phyloP scores from a whole-genome alignment of 2,888 invertebrate genomes.

The Dichetophora obliterata region DNA sequence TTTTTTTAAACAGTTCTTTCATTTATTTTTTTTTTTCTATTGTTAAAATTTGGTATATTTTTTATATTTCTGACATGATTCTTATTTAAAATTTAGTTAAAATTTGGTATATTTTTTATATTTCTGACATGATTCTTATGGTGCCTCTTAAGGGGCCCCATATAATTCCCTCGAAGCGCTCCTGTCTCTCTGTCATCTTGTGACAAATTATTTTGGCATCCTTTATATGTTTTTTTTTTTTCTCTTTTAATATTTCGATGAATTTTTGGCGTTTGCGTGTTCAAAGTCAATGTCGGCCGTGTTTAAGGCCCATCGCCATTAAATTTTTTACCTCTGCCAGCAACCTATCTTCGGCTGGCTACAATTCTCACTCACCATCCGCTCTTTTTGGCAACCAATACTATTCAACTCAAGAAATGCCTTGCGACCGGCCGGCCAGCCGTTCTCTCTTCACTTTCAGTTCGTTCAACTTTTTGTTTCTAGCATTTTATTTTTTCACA shows the following conservation, averaged over 20 bases:
- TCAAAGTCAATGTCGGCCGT: conserved; percentile 40
- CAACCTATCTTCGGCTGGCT: not conserved
- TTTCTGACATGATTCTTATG: no score
- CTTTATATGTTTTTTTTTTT: not conserved
- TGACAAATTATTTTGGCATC: conserved; percentile 12
- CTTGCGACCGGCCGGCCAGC: not conserved
- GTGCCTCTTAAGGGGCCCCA: no score
- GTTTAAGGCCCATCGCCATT: not conserved
- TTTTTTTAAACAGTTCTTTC: no score
- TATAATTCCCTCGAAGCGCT: no score
- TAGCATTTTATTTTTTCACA: not conserved
- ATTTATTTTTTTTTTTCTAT: no score
- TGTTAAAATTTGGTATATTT: no score
- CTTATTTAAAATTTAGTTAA: no score
- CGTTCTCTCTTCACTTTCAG: not conserved
- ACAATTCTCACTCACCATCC: not conserved
- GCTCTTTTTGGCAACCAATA: not conserved
- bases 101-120: no score
- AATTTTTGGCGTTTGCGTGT: not conserved
- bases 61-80: no score
- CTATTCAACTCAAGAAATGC: conserved; percentile 27
- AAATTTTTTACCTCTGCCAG: not conserved
- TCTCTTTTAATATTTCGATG: not conserved
- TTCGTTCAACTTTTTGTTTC: conserved; percentile 27
- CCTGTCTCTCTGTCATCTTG: not conserved